Evolutionary conservation across 1,140 invertebrate genomes (phyloP).

Genomic region (Diabrotica undecimpunctata): DNA sequence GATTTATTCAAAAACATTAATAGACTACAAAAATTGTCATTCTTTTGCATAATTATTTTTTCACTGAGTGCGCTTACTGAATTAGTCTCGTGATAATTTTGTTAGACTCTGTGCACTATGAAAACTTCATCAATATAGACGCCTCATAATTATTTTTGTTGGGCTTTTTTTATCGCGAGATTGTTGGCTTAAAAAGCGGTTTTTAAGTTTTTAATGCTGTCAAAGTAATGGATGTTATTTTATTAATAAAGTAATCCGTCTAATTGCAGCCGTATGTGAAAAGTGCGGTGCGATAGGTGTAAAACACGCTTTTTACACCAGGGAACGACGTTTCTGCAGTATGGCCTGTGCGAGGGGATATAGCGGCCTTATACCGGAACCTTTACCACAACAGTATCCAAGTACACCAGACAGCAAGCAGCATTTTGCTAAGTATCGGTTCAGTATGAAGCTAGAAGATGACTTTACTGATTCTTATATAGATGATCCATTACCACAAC

Average conservation of each 20-base stretch:
- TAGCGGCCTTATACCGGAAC: conserved; percentile 44
- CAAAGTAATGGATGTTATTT: background rate
- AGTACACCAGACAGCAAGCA: conserved; percentile 45
- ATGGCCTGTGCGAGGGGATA: conserved; percentile 66
- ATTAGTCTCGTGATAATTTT: too few species aligned
- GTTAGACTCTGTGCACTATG: too few species aligned
- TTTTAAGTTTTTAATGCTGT: too few species aligned
- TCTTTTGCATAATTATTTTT: too few species aligned
- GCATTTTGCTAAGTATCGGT: conserved; percentile 44
- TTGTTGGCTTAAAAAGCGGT: too few species aligned
- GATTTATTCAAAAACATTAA: too few species aligned
- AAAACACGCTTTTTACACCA: conserved; percentile 85
- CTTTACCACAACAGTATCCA: conserved; percentile 36
- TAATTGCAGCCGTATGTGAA: conserved; percentile 74
- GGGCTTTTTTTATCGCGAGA: too few species aligned
- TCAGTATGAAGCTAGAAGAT: conserved; percentile 44
- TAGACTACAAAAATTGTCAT: too few species aligned
- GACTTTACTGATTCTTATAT: conserved; percentile 46
- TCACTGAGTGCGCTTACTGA: too few species aligned
- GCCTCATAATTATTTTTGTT: too few species aligned
- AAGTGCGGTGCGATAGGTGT: conserved; percentile 86
- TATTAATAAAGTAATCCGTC: conserved; percentile 11
- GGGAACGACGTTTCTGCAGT: conserved; percentile 76
- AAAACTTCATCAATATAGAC: too few species aligned
- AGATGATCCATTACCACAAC: conserved; percentile 51